phyloP scores from a whole-genome alignment of 1,140 invertebrate species.

The Brachionus koreanus region DNA sequence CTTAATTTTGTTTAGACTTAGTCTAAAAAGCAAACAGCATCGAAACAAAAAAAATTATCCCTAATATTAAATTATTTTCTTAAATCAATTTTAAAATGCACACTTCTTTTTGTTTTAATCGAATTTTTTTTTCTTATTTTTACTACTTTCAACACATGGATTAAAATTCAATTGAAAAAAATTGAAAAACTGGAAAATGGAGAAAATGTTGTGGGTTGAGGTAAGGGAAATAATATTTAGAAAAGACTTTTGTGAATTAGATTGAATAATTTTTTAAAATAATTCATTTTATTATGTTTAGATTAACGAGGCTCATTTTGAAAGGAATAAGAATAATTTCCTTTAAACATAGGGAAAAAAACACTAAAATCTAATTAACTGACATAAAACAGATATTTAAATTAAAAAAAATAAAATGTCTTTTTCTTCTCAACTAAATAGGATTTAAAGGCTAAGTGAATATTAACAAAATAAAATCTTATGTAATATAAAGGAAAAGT shows the following conservation, averaged over 20 bases:
- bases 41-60: neutral
- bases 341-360: neutral
- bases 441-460: neutral
- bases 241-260: no score
- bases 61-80: neutral
- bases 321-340: neutral
- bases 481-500: neutral
- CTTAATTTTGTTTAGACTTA: neutral
- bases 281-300: neutral
- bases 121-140: no score
- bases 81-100: neutral
- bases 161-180: no score
- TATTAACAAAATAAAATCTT: neutral
- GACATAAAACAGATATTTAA: neutral
- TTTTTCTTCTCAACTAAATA: neutral
- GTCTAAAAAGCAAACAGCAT: neutral
- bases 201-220: no score
- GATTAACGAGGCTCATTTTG: neutral
- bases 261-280: neutral
- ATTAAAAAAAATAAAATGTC: neutral
- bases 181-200: no score
- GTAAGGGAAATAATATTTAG: no score
- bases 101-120: neutral
- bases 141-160: no score
- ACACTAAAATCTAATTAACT: neutral